Conservation (phyloP, 53 echinoderm and acorn worm genomes). For the Arbacia lixula region DNA sequence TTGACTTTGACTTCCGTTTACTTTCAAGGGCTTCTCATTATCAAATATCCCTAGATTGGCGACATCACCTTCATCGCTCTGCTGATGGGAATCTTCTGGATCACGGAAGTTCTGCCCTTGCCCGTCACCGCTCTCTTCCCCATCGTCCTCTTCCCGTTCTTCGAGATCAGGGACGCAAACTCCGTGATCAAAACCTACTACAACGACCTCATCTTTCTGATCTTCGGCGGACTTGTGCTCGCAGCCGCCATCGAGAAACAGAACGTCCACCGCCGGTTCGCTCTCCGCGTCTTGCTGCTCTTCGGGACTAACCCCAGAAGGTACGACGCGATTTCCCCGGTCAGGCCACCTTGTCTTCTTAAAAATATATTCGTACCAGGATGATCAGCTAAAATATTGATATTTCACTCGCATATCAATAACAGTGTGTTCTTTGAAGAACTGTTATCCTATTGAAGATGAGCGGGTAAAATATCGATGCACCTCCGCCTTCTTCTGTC, state of each 20-base stretch:
- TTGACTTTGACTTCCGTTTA: too few relatives aligned
- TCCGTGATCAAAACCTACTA: not conserved
- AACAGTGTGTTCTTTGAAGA: too few relatives aligned
- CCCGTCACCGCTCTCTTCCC: slow-evolving; percentile 22
- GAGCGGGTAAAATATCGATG: too few relatives aligned
- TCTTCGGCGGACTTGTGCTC: slow-evolving; percentile 19
- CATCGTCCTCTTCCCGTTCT: slow-evolving; percentile 20
- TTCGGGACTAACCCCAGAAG: slow-evolving; percentile 84
- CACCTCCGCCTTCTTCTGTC: too few relatives aligned
- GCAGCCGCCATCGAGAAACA: slow-evolving; percentile 22
- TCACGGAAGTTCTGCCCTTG: not conserved
- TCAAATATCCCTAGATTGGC: too few relatives aligned
- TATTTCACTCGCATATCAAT: too few relatives aligned
- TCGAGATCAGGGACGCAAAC: slow-evolving; percentile 2
- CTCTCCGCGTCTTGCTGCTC: slow-evolving; percentile 69
- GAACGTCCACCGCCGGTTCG: slow-evolving; percentile 29
- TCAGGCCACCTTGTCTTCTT: too few relatives aligned
- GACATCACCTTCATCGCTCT: slow-evolving; percentile 2
- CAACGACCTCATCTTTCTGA: not conserved
- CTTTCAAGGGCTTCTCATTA: too few relatives aligned
- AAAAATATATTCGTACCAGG: too few relatives aligned
- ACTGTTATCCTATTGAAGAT: too few relatives aligned
- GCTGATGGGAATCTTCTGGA: slow-evolving; percentile 18
- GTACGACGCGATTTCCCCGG: too few relatives aligned
- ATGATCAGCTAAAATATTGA: too few relatives aligned